phyloP scores from a whole-genome alignment of 2,888 invertebrate genomes.

The Andrena minutula region DNA sequence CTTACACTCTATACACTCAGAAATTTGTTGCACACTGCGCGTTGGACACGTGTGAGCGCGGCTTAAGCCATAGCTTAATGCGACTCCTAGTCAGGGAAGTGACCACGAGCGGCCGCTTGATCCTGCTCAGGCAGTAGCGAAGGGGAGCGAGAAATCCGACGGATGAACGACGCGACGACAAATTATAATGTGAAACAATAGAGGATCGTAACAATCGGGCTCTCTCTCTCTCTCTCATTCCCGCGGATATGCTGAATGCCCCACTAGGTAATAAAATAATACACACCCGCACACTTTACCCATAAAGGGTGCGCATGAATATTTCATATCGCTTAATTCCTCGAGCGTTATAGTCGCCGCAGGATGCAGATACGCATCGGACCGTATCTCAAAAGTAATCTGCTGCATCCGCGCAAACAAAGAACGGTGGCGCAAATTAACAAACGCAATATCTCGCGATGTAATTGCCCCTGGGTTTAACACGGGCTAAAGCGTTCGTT shows the following conservation, averaged over 20 bases:
- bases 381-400: conserved; percentile 56
- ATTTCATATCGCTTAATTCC: conserved; percentile 70
- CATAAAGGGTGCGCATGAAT: conserved; percentile 68
- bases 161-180: conserved; percentile 53
- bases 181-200: conserved; percentile 69
- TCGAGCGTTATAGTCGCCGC: conserved; percentile 63
- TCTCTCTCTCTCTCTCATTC: conserved; percentile 7
- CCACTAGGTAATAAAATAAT: conserved; percentile 67
- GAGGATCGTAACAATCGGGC: conserved; percentile 50
- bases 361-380: conserved; percentile 47
- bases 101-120: too few species aligned
- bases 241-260: conserved; percentile 48
- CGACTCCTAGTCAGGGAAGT: too few species aligned
- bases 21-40: too few species aligned
- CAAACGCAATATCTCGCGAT: conserved; percentile 14
- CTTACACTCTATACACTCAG: too few species aligned
- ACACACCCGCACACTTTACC: conserved; percentile 46
- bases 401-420: conserved; percentile 42
- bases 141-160: conserved; percentile 14
- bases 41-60: too few species aligned
- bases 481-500: neutral
- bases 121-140: neutral
- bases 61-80: too few species aligned
- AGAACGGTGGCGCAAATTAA: conserved; percentile 24
- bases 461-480: conserved; percentile 18